Evolutionary conservation across 2,797 vertebrate genomes (phyloP), one percentile per base, ranked within the genome.

Genomic region (Channallabes apus): DNA sequence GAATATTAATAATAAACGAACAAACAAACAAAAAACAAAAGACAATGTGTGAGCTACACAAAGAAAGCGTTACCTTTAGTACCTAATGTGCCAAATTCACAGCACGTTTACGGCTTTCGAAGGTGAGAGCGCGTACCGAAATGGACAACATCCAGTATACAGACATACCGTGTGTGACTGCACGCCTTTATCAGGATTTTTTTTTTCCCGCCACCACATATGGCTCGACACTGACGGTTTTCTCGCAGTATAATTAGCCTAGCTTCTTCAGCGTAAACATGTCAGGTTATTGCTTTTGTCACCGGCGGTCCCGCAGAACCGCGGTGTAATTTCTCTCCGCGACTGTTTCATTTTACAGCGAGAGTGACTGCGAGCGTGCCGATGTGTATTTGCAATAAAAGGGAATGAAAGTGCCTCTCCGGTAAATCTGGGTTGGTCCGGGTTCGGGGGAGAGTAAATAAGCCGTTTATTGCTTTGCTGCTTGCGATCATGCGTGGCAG

Each of bases 401-500:
- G 81, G 20, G 87, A 89, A 85, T 88, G 69, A 90, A 90, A 80
- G 88, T 82, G 85, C 87, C 88, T 88, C 64, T 1, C 24, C 18
- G 41, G 69, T 71, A 84, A 84, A 86, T 76, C 87, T 29, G 54
- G 59, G 68, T 29, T 18, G 82, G 86, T 86, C 85, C 80, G 82
- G 86, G 89, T 88, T 82, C 88, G 87, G 92, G 89, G 92, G 91
- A 90, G 85, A 87, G 93, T 93, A 94, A 94, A 95, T 94, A 94
- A 93, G 91, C 84, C 81, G 81, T 93, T 94, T 94, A 95, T 95
- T 94, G 90, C 92, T 86, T 90, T 88, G 91, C 93, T 93, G 64
- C 72, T 85, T 9, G 41, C 46, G 46, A 46, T 68, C 51, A 27
- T 80, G 75, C 86, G 64, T 82, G 72, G 82, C 72, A 82, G 65